Base-by-base conservation (phyloP, 2,888 invertebrate genomes). In the Protophormia terraenovae region DNA sequence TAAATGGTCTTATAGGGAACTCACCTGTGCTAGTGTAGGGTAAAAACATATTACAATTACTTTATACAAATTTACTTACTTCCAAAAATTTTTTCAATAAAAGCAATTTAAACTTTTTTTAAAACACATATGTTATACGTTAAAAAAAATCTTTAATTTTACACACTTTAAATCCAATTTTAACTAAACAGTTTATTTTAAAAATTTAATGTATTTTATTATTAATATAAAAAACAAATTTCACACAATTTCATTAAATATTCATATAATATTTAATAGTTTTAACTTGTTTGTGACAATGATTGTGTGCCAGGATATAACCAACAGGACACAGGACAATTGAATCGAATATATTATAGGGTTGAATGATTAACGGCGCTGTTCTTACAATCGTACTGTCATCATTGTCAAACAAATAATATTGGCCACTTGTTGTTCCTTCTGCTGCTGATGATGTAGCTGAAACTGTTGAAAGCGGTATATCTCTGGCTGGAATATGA, bases 271-370 rank as follows among this genome's bases (percentile, higher is more conserved):
- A 86, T 87, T 83, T 80, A 87, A 60, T 55, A 82, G 86, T 83
- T 80, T 88, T 88, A 24, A 90, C 91, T 19, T 90, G 87, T 55
- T 89, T 90, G 32, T 91, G 90, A 10, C 90, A 91, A 66, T 88
- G 91, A 47, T 88, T 90, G 72, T 91, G 88, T n/a, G 88, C 90
- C 87, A 91, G 84, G 10, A 91, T 83, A 79, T 89, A 91, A 19
- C 90, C 90, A 16, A 82, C 67, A 0, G 91, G 91, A 47, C 90
- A 91, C 64, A 86, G 38, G 7, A 76, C 19, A n/a, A 88, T 83
- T 67, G 89, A 87, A 77, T 90, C 88, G 76, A 91, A 86, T 66
- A 91, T 90, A 71, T 91, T 90, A 76, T 91, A 91, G 5, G 90
- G 89, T 55, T 86, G 88, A 27, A 90, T 89, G 16, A 87, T 45